Evolutionary conservation across 1,140 invertebrate genomes (phyloP), one percentile per base, ranked within the genome.

Genomic region (Pseudobourletiella spinata): DNA sequence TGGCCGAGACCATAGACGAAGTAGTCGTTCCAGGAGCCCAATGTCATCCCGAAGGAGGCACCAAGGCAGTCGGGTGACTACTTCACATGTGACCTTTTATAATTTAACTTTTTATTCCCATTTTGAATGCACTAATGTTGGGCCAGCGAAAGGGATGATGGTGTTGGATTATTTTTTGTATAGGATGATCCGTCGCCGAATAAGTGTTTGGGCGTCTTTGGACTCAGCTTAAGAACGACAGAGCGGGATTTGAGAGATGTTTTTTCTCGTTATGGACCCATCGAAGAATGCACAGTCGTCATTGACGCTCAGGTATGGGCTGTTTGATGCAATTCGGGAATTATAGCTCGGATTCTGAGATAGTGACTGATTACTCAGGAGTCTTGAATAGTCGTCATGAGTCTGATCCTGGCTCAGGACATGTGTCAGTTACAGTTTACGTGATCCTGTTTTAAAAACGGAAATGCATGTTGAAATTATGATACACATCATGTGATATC

Each of bases 141-240:
- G n/a, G n/a, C n/a, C n/a, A n/a, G n/a, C n/a, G n/a, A n/a, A n/a
- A n/a, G n/a, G n/a, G n/a, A n/a, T n/a, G n/a, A n/a, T n/a, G n/a
- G n/a, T n/a, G n/a, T n/a, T n/a, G n/a, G n/a, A n/a, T n/a, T n/a
- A n/a, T n/a, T n/a, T n/a, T n/a, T n/a, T n/a, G 62, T 67, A 39
- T 56, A 80, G 76, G 93, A 97, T 67, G 86, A 91, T 75, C 92
- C 93, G 0, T 83, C 85, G 52, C 85, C 88, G 1, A 90, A 85
- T n/a, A 80, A 87, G 32, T 97, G 94, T 74, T 78, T 98, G 26
- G 95, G 94, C 2, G 86, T 98, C 3, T 98, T 98, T 79, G 94
- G 94, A 0, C 78, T 98, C 11, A 95, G 89, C 72, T 83, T 95
- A 8, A 86, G 90, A 72, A 98, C 94, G 1, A 89, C 91, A 1